Percentiles rank a stretch among this genome's conserved stretches.
Conservation (phyloP, 2,113 vertebrate species). For the Peromyscus maniculatus region DNA sequence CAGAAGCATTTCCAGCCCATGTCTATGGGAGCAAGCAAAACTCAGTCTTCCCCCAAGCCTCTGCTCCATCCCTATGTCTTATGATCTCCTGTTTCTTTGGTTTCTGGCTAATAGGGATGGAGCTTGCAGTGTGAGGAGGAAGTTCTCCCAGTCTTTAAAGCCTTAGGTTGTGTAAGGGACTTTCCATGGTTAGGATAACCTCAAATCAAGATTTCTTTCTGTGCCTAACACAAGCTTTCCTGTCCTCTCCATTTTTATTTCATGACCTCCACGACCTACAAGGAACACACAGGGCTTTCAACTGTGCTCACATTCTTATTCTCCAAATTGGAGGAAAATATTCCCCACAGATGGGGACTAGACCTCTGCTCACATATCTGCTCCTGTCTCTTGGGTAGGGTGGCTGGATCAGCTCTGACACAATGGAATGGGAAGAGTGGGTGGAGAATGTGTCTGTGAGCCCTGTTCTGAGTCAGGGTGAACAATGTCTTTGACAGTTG, state of each 20-base stretch:
- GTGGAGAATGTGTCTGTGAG: background rate
- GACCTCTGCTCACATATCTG: background rate
- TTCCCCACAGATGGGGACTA: too few species aligned
- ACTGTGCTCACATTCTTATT: background rate
- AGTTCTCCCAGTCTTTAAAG: background rate
- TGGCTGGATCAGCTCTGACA: background rate
- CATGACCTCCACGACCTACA: background rate
- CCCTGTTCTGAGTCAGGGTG: too few species aligned
- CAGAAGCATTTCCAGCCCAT: too few species aligned
- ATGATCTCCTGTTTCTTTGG: background rate
- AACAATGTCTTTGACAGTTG: background rate
- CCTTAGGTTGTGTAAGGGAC: rapidly evolving
- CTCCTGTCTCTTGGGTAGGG: too few species aligned
- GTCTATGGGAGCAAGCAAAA: too few species aligned
- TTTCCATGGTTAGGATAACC: background rate
- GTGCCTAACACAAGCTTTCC: too few species aligned
- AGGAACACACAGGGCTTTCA: background rate
- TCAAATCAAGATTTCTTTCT: too few species aligned
- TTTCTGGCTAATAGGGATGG: background rate
- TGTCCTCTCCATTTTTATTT: background rate
- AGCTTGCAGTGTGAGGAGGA: background rate
- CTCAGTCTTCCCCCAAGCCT: background rate
- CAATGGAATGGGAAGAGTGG: rapidly evolving
- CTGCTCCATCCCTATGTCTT: rapidly evolving
- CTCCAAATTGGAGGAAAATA: background rate